A percentile compares a stretch with the other conserved stretches of the same genome.
Evolutionary conservation across 2,113 vertebrate species (phyloP).

Genomic region (Prinia subflava): DNA sequence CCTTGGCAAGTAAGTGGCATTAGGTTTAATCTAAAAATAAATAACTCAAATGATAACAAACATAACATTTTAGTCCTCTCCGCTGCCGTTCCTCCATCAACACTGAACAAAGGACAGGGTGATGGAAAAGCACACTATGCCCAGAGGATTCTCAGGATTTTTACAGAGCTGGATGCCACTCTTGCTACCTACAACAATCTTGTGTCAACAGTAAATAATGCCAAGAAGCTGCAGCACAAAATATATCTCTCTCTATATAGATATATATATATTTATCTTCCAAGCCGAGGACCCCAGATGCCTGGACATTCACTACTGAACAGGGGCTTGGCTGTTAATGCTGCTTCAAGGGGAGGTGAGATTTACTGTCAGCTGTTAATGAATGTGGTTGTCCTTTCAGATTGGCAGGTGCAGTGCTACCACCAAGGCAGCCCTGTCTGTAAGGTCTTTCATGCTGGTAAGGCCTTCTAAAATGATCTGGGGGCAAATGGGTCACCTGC

Average conservation of each 20-base stretch:
- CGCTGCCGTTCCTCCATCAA: background rate
- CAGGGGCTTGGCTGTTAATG: background rate
- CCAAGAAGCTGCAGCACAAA: background rate
- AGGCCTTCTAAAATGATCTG: background rate
- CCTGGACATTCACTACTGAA: background rate
- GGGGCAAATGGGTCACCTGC: background rate
- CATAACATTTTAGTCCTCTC: background rate
- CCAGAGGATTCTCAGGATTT: background rate
- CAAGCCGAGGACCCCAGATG: background rate
- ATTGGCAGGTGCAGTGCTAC: background rate
- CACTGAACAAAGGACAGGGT: background rate
- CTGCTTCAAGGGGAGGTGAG: background rate
- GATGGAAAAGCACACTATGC: background rate
- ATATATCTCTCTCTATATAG: too few species aligned
- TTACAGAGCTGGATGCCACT: background rate
- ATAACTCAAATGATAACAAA: background rate
- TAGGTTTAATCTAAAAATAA: conserved; percentile 17
- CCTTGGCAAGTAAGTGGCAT: background rate
- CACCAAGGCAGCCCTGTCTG: background rate
- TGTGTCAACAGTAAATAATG: background rate
- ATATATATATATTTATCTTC: background rate
- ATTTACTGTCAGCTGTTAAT: background rate
- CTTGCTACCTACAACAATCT: background rate
- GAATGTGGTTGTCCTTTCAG: background rate
- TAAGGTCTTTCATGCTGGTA: background rate